Percentiles rank a stretch among this genome's conserved stretches.
These are phyloP conservation scores for Lutjanus argentimaculatus DNA, from an alignment of 2,797 vertebrate genomes.

Conservation along the genomic window DNA sequence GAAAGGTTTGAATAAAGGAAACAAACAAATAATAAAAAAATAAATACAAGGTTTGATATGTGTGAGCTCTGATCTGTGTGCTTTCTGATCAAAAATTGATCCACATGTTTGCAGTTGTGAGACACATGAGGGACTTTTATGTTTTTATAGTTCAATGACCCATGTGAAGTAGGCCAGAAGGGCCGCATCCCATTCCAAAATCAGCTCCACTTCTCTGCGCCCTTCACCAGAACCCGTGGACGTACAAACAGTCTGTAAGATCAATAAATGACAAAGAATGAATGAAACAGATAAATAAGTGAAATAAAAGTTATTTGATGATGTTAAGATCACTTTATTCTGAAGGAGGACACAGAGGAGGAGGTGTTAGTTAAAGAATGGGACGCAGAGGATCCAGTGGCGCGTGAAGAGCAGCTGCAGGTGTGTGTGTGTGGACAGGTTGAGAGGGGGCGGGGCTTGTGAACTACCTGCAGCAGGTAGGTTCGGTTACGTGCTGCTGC, in stretches of 20 bases:
- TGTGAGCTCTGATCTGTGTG: background rate
- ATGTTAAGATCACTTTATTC: background rate
- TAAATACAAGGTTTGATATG: background rate
- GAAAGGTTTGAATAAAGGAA: background rate
- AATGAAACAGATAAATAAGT: accelerated
- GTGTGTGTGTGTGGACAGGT: slow-evolving; percentile 13
- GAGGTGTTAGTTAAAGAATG: background rate
- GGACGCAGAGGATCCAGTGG: background rate
- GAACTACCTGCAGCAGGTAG: slow-evolving; percentile 59
- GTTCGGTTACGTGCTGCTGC: slow-evolving; percentile 10
- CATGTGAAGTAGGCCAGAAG: background rate
- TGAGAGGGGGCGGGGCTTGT: slow-evolving; percentile 55
- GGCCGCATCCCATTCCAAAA: slow-evolving; percentile 13
- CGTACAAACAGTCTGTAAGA: accelerated
- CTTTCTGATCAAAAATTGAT: slow-evolving; percentile 17
- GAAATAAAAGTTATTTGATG: background rate
- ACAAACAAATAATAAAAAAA: background rate
- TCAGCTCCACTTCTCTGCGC: background rate
- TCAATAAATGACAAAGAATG: accelerated
- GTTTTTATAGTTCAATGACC: slow-evolving; percentile 7
- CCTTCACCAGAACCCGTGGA: background rate
- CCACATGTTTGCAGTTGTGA: background rate
- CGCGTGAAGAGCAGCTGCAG: slow-evolving; percentile 6
- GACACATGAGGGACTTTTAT: background rate
- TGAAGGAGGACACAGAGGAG: background rate